Conservation (phyloP, 2,797 vertebrate species). For the Rhabdomys pumilio region DNA sequence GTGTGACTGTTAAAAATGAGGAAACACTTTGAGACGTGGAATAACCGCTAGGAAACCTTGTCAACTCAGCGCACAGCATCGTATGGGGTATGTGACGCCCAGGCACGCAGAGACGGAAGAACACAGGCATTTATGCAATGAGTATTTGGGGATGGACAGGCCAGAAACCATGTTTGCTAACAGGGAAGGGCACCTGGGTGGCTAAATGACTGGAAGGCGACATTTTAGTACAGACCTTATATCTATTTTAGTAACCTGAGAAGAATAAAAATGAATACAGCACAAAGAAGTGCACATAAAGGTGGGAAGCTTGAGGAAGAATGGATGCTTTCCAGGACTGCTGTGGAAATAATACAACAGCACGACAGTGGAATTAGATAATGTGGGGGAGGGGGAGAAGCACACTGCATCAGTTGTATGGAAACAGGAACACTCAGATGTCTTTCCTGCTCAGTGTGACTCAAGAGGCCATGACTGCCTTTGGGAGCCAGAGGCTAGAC, state of each 20-base stretch:
- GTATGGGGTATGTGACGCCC: background rate
- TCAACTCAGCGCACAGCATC: no score
- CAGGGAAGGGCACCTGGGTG: background rate
- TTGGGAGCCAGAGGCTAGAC: background rate
- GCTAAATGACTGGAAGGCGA: background rate
- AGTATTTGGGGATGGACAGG: background rate
- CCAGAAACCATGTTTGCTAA: background rate
- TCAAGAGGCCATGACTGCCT: background rate
- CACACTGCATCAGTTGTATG: background rate
- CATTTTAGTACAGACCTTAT: background rate
- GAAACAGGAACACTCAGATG: background rate
- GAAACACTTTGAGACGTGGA: background rate
- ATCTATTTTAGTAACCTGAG: background rate
- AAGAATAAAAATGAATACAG: background rate
- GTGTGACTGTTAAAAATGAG: background rate
- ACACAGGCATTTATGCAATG: background rate
- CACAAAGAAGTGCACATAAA: background rate
- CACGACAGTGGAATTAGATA: background rate
- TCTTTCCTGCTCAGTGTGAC: background rate
- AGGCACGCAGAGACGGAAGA: background rate
- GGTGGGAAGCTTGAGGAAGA: background rate
- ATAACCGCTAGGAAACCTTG: constrained; percentile 36
- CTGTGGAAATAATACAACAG: background rate
- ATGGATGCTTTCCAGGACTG: background rate
- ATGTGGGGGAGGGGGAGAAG: background rate